Conservation (phyloP, 1,140 invertebrate genomes). For the Archivesica marissinica region DNA sequence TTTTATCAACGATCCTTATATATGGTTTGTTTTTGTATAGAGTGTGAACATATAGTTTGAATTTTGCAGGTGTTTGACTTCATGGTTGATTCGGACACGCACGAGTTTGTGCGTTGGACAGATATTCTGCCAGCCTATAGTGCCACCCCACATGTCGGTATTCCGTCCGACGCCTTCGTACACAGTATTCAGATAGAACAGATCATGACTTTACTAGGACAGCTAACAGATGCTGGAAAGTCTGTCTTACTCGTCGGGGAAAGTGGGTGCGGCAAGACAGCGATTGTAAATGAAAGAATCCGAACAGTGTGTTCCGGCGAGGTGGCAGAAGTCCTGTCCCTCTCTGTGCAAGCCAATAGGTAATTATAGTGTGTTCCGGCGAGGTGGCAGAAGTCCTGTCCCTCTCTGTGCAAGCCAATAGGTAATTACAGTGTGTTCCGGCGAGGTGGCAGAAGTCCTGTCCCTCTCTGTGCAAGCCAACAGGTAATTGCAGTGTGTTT, state of each 20-base stretch:
- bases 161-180: conserved; percentile 82
- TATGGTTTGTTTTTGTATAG: too few species aligned
- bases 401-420: too few species aligned
- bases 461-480: too few species aligned
- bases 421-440: too few species aligned
- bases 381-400: too few species aligned
- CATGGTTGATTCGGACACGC: conserved; percentile 81
- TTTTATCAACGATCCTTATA: too few species aligned
- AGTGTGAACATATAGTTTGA: too few species aligned
- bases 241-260: conserved; percentile 83
- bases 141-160: conserved; percentile 79
- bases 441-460: too few species aligned
- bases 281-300: conserved; percentile 82
- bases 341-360: conserved; percentile 82
- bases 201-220: conserved; percentile 37
- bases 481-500: too few species aligned
- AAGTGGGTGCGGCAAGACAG: conserved; percentile 83
- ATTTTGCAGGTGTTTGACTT: conserved; percentile 83
- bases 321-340: conserved; percentile 82
- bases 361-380: conserved; percentile 55
- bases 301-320: conserved; percentile 83
- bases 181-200: conserved; percentile 81
- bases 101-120: conserved; percentile 81
- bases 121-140: conserved; percentile 82
- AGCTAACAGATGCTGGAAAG: conserved; percentile 80